Percentiles rank a stretch among this genome's conserved stretches.
Conservation (phyloP, 2,113 vertebrate species). For the Collichthys lucidus region DNA sequence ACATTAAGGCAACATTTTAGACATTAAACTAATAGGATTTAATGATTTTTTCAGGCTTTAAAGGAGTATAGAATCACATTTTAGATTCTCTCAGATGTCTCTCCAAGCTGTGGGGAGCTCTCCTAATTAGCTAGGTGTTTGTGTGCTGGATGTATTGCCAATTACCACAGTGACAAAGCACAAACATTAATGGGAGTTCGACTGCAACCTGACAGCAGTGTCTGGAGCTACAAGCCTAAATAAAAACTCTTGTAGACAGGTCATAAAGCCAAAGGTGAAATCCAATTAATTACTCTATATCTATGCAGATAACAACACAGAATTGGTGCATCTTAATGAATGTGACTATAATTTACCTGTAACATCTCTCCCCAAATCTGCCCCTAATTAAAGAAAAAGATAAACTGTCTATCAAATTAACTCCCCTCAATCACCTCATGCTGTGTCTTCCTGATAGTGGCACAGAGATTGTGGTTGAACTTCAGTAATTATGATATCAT, state of each 20-base stretch:
- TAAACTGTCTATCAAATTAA: slow-evolving; percentile 67
- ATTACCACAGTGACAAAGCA: slow-evolving; percentile 76
- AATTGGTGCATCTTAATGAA: slow-evolving; percentile 73
- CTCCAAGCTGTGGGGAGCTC: slow-evolving; percentile 47
- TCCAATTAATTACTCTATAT: slow-evolving; percentile 68
- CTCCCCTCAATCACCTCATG: slow-evolving; percentile 27
- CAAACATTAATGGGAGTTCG: slow-evolving; percentile 67
- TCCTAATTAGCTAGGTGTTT: slow-evolving; percentile 74
- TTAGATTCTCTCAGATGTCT: slow-evolving; percentile 63
- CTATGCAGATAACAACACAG: slow-evolving; percentile 48
- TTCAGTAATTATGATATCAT: slow-evolving; percentile 57
- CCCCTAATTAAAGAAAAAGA: slow-evolving; percentile 75
- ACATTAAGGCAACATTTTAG: slow-evolving; percentile 36
- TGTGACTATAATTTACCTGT: slow-evolving; percentile 69
- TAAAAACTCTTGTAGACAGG: slow-evolving; percentile 64
- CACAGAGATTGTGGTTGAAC: slow-evolving; percentile 32
- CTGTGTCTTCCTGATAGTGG: slow-evolving; percentile 42
- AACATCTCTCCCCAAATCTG: slow-evolving; percentile 49
- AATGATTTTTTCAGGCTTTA: slow-evolving; percentile 55
- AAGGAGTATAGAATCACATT: slow-evolving; percentile 58
- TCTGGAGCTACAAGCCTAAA: slow-evolving; percentile 58
- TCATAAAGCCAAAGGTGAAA: slow-evolving; percentile 74
- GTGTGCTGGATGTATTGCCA: slow-evolving; percentile 65
- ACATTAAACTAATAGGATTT: slow-evolving; percentile 41
- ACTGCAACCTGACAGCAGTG: slow-evolving; percentile 55